Conservation (phyloP, 1,140 invertebrate species). For the Drusus annulatus region DNA sequence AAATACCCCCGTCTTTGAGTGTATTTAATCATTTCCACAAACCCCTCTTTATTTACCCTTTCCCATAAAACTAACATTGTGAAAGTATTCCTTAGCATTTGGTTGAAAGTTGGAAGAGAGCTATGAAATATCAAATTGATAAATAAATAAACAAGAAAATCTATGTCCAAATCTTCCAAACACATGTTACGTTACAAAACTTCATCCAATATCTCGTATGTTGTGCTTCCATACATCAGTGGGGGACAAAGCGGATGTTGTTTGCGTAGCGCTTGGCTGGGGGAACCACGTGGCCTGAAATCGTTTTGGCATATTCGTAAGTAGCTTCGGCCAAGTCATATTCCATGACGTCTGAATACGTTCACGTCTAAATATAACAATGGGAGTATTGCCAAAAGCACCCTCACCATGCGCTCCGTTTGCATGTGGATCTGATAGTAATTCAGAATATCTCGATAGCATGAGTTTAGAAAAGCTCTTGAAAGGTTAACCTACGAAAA, state of each 20-base stretch:
- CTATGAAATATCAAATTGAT: too few relatives aligned
- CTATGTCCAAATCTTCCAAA: too few relatives aligned
- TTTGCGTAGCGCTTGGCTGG: slow-evolving; percentile 25
- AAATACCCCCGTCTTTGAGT: too few relatives aligned
- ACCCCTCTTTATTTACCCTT: too few relatives aligned
- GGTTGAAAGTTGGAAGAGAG: too few relatives aligned
- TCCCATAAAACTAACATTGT: too few relatives aligned
- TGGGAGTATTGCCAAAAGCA: background rate
- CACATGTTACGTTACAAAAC: background rate
- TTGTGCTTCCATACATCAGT: background rate
- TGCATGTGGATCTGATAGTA: slow-evolving; percentile 8
- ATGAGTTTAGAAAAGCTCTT: background rate
- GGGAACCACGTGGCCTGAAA: background rate
- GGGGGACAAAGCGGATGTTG: background rate
- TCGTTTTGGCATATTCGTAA: slow-evolving; percentile 22
- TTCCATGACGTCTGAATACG: slow-evolving; percentile 30
- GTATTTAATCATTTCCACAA: too few relatives aligned
- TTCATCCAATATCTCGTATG: background rate
- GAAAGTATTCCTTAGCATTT: too few relatives aligned
- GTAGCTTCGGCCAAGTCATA: slow-evolving; percentile 5
- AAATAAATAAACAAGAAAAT: too few relatives aligned
- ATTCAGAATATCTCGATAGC: background rate
- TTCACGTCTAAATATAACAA: slow-evolving; percentile 19
- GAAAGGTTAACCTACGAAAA: background rate
- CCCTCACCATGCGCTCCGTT: background rate